A percentile compares a stretch with the other conserved stretches of the same genome.
Evolutionary conservation across 2,113 vertebrate genomes (phyloP).

Genomic region (Forbesichthys agassizii): DNA sequence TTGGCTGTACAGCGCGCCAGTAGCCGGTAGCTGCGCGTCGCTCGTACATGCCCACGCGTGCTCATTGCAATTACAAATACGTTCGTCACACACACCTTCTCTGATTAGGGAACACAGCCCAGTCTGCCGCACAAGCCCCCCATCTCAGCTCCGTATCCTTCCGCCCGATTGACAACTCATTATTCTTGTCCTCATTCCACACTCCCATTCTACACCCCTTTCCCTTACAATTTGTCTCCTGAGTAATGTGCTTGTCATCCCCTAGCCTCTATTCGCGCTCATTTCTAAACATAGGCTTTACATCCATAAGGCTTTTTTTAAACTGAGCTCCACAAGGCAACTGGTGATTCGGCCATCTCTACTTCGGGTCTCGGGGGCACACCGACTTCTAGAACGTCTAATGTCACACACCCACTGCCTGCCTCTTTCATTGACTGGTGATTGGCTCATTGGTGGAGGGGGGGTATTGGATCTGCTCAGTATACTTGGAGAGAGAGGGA

Average conservation of each 20-base stretch:
- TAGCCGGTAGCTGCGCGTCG: no score
- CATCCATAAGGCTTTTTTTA: constrained; percentile 49
- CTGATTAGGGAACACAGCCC: not conserved
- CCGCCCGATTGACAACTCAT: constrained; percentile 60
- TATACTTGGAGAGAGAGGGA: no score
- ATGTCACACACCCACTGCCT: not conserved
- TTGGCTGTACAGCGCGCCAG: no score
- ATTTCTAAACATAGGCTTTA: constrained; percentile 43
- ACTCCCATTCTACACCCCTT: constrained; percentile 54
- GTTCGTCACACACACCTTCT: constrained; percentile 12
- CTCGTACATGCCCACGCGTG: no score
- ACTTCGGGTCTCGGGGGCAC: no score
- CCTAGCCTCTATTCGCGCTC: constrained; percentile 35
- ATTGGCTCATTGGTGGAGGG: no score
- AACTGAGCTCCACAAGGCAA: constrained; percentile 38
- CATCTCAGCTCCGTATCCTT: constrained; percentile 47
- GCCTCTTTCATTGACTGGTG: not conserved
- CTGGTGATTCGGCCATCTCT: no score
- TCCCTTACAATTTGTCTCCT: constrained; percentile 65
- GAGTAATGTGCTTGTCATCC: constrained; percentile 68
- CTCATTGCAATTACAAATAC: no score
- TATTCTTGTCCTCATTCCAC: constrained; percentile 61
- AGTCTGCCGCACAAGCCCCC: constrained; percentile 25
- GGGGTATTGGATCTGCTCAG: no score
- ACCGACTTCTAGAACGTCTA: not conserved